Base-by-base conservation (phyloP, 37 sponge, comb jelly and placozoan genomes). In the Bolinopsis microptera region DNA sequence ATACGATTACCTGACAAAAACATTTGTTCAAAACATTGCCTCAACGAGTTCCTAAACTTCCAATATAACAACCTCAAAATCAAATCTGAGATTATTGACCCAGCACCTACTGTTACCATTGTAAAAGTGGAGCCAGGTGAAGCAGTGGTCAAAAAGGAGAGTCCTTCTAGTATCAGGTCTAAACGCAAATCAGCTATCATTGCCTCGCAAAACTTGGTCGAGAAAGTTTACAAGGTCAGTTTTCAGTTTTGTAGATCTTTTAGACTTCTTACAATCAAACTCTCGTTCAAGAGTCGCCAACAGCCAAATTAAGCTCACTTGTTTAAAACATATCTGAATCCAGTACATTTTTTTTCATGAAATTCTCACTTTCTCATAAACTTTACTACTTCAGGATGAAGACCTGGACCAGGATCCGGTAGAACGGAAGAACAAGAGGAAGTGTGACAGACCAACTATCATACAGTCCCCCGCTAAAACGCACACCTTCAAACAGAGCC, bases 211-310 rank as follows among this genome's bases (percentile, higher is more conserved):
- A 80, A 80, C 22, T 31, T 80, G 23, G 82, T 35, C 22, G 82
- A 80, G 82, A 32, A 32, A 36, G 37, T 21, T 2, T 80, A 80
- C 82, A 80, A 80, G 82, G 82, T 80, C 3, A 9, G 30, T 70
- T 48, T 5, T 48, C 61, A 48, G 5, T 48, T n/a, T n/a, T n/a
- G n/a, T n/a, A n/a, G n/a, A n/a, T n/a, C n/a, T n/a, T n/a, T n/a
- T n/a, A n/a, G n/a, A n/a, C n/a, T n/a, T n/a, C n/a, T n/a, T n/a
- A n/a, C n/a, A n/a, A n/a, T n/a, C n/a, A n/a, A n/a, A n/a, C n/a
- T n/a, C n/a, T n/a, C n/a, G n/a, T n/a, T n/a, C n/a, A n/a, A n/a
- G n/a, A n/a, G n/a, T n/a, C n/a, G n/a, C n/a, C n/a, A n/a, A n/a
- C n/a, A n/a, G n/a, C n/a, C n/a, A n/a, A n/a, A n/a, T n/a, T n/a